Evolutionary conservation across 2,888 invertebrate species (phyloP).

Genomic region (Lasioglossum morio): DNA sequence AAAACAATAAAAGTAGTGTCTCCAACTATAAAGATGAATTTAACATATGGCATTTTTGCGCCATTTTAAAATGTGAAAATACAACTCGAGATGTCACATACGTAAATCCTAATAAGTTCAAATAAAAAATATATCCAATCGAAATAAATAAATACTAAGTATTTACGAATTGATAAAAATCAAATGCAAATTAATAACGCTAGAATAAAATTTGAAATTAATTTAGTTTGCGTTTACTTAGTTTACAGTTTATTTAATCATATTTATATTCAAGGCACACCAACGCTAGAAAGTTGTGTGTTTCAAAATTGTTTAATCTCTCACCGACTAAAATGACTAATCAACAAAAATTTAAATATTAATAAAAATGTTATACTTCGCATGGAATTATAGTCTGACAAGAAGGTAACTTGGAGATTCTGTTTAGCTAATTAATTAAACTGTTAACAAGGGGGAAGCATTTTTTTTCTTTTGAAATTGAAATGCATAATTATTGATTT

Average conservation of each 20-base stretch:
- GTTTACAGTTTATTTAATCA: constrained; percentile 12
- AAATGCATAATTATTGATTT: background rate
- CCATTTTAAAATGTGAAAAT: background rate
- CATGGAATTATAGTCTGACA: background rate
- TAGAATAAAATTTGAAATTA: background rate
- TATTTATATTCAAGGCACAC: no score
- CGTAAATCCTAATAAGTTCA: background rate
- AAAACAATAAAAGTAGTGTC: background rate
- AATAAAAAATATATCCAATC: background rate
- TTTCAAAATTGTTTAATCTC: background rate
- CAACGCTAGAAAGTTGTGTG: background rate
- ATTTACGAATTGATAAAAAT: no score
- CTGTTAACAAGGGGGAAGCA: no score
- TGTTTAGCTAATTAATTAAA: background rate
- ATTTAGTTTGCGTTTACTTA: constrained; percentile 10
- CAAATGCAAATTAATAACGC: no score
- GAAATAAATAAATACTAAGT: background rate
- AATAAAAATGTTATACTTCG: background rate
- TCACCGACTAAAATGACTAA: background rate
- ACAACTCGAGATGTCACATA: background rate
- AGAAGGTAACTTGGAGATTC: background rate
- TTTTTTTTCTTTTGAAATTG: background rate
- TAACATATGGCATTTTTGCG: background rate
- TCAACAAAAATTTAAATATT: background rate
- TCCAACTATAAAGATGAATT: background rate